These are phyloP conservation scores for Frankliniella intonsa DNA, from an alignment of 2,888 invertebrate genomes.

Conservation along the genomic window DNA sequence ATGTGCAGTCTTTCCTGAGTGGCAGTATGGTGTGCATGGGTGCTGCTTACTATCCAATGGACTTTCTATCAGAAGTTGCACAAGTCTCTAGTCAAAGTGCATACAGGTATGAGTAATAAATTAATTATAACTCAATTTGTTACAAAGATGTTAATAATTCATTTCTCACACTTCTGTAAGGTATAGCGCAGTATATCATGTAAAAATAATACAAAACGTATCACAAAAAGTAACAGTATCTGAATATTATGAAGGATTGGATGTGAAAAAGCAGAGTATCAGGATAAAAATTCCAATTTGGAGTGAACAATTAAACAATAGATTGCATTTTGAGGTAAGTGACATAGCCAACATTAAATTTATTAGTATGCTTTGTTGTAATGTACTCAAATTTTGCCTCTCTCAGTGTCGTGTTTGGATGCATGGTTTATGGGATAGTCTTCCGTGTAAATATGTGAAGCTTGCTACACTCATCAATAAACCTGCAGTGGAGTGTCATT, in stretches of 20 bases:
- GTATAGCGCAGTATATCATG: not conserved
- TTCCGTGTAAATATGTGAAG: not conserved
- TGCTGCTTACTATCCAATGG: not conserved
- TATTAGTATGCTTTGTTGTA: not conserved
- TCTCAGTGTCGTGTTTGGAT: not conserved
- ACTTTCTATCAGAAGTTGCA: not conserved
- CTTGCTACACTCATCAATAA: slow-evolving; percentile 2
- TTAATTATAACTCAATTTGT: not conserved
- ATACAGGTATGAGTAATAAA: not conserved
- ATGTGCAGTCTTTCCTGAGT: not conserved
- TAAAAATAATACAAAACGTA: not conserved
- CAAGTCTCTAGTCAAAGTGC: not conserved
- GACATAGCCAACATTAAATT: not conserved
- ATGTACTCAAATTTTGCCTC: not conserved
- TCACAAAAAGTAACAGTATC: not conserved
- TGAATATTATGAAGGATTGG: not conserved
- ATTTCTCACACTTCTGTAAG: not conserved
- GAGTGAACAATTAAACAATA: not conserved
- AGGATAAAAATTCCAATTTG: not conserved
- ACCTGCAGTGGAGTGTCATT: not conserved
- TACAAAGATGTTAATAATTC: not conserved
- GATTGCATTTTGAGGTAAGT: not conserved
- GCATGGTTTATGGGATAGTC: not conserved
- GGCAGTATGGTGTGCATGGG: slow-evolving; percentile 7
- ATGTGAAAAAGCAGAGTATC: not conserved